These are phyloP conservation scores for Coptodon rendalli DNA, from an alignment of 2,113 vertebrate genomes.

Conservation along the genomic window DNA sequence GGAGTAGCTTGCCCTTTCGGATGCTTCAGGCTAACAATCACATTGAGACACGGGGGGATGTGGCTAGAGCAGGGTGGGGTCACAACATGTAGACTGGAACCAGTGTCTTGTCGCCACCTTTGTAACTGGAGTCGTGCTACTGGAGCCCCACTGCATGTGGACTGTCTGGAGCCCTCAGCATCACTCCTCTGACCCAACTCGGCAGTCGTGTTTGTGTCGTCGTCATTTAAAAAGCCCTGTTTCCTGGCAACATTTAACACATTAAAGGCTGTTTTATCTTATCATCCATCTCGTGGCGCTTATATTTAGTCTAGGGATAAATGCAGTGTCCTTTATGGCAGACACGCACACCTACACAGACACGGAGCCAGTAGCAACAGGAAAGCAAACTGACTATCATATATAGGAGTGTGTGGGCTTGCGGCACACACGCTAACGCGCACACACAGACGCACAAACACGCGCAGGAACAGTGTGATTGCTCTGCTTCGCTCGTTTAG, in stretches of 20 bases:
- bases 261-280: slow-evolving; percentile 21
- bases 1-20: slow-evolving; percentile 25
- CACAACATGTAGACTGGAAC: neutral
- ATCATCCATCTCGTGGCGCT: slow-evolving; percentile 5
- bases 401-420: slow-evolving; percentile 2
- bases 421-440: neutral
- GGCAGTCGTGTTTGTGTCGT: neutral
- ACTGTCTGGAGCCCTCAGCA: slow-evolving; percentile 19
- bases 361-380: slow-evolving; percentile 14
- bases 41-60: slow-evolving; percentile 10
- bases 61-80: neutral
- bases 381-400: slow-evolving; percentile 1
- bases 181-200: neutral
- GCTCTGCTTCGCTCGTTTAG: slow-evolving; percentile 66
- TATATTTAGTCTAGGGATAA: slow-evolving; percentile 46
- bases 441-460: neutral
- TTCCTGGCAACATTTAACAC: slow-evolving; percentile 59
- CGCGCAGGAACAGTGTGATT: slow-evolving; percentile 48
- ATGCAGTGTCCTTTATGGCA: slow-evolving; percentile 24
- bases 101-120: slow-evolving; percentile 13
- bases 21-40: slow-evolving; percentile 48
- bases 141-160: neutral
- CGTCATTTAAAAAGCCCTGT: slow-evolving; percentile 32
- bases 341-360: slow-evolving; percentile 35
- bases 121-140: neutral